A percentile compares a stretch with the other conserved stretches of the same genome.
Evolutionary conservation across 1,140 invertebrate species (phyloP).

Genomic region (Acromyrmex echinatior): DNA sequence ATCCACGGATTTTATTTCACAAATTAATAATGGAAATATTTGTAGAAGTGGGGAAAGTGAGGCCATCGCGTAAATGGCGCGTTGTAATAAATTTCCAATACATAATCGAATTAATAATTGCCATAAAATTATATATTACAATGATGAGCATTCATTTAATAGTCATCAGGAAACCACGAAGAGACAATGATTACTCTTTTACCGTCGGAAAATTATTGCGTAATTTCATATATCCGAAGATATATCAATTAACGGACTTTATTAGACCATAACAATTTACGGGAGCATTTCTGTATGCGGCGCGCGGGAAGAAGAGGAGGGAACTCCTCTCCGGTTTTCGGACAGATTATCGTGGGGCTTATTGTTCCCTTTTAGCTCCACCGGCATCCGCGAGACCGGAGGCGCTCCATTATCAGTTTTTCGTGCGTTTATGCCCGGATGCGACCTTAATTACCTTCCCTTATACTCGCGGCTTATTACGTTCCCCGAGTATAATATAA

Average conservation of each 20-base stretch:
- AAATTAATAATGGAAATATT: constrained; percentile 14
- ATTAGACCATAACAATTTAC: background rate
- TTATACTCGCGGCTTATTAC: constrained; percentile 48
- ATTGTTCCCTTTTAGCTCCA: constrained; percentile 27
- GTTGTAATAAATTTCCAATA: constrained; percentile 46
- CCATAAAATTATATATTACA: constrained; percentile 36
- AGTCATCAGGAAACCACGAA: constrained; percentile 19
- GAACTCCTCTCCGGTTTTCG: constrained; percentile 21
- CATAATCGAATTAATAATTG: constrained; percentile 44
- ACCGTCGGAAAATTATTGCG: background rate
- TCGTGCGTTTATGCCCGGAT: constrained; percentile 34
- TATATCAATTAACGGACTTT: constrained; percentile 19
- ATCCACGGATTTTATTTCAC: constrained; percentile 4
- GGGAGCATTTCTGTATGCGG: background rate
- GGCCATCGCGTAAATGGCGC: constrained; percentile 23
- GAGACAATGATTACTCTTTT: constrained; percentile 26
- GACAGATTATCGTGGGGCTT: constrained; percentile 41
- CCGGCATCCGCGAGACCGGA: constrained; percentile 16
- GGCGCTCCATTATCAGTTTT: constrained; percentile 53
- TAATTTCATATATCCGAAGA: background rate
- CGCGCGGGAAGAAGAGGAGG: background rate
- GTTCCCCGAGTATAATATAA: constrained; percentile 24
- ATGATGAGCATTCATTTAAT: constrained; percentile 26
- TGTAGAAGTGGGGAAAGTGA: background rate
- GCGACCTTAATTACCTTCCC: constrained; percentile 52